Conservation (phyloP, 2,113 vertebrate genomes). For the Columbina picui region DNA sequence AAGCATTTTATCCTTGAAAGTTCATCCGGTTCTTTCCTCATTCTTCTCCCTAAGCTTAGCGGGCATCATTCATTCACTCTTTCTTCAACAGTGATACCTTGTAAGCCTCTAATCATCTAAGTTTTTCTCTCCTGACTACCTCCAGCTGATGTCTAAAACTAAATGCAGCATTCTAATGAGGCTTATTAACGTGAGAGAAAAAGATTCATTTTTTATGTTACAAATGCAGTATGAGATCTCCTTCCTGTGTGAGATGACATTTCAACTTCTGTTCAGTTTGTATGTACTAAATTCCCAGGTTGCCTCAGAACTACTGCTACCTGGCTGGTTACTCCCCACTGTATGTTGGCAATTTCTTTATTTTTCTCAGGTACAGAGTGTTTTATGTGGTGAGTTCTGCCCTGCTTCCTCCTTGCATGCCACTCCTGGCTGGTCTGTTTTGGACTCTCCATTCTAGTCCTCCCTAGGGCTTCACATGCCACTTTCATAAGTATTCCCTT, state of each 20-base stretch:
- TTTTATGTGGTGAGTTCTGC: background rate
- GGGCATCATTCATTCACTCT: background rate
- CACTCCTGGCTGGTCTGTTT: background rate
- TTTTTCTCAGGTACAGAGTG: background rate
- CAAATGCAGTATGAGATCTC: background rate
- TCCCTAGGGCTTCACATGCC: background rate
- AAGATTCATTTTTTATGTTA: background rate
- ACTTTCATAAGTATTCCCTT: background rate
- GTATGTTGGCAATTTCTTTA: background rate
- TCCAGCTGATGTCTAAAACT: background rate
- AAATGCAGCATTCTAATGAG: background rate
- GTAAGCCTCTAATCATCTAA: background rate
- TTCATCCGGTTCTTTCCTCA: background rate
- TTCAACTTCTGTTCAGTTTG: slow-evolving; percentile 6
- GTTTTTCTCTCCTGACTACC: background rate
- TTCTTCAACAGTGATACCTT: background rate
- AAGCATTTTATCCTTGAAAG: background rate
- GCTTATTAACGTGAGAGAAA: background rate
- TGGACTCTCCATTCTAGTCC: background rate
- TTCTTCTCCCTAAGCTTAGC: background rate
- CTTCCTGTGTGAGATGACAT: background rate
- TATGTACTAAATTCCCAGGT: background rate
- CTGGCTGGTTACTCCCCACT: background rate
- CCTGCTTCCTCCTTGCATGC: background rate
- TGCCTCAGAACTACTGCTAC: background rate